Evolutionary conservation across 1,140 invertebrate genomes (phyloP).

Genomic region (Palaemon carinicauda): DNA sequence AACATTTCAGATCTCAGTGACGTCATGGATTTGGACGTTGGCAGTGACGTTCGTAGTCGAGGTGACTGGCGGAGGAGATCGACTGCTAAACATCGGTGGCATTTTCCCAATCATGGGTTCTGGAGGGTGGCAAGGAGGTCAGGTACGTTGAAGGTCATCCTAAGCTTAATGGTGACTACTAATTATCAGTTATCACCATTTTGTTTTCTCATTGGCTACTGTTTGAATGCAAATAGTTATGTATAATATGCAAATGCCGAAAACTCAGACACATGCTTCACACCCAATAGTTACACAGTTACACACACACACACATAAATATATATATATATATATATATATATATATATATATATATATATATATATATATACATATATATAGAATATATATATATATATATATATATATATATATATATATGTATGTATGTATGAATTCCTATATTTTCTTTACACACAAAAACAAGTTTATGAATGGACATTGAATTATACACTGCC

Average conservation of each 20-base stretch:
- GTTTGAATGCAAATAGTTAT: too few relatives aligned
- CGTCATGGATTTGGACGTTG: not conserved
- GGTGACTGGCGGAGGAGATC: not conserved
- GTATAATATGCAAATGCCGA: too few relatives aligned
- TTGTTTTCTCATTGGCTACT: too few relatives aligned
- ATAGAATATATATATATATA: not conserved
- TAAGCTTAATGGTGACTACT: not conserved
- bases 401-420: not conserved
- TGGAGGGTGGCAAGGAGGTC: constrained; percentile 94
- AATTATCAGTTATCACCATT: too few relatives aligned
- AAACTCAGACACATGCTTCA: too few relatives aligned
- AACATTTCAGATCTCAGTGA: too few relatives aligned
- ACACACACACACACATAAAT: not conserved
- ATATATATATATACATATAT: not conserved
- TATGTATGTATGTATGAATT: not conserved
- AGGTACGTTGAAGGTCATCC: constrained; percentile 63
- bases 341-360: not conserved
- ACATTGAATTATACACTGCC: not conserved
- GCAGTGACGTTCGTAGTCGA: not conserved
- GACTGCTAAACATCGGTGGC: constrained; percentile 91
- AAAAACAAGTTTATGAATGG: not conserved
- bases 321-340: not conserved
- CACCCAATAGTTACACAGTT: not conserved
- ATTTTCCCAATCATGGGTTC: constrained; percentile 96
- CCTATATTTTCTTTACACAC: not conserved